A percentile compares a stretch with the other conserved stretches of the same genome.
Evolutionary conservation across 2,888 invertebrate genomes (phyloP).

Genomic region (Pelosia muscerda): DNA sequence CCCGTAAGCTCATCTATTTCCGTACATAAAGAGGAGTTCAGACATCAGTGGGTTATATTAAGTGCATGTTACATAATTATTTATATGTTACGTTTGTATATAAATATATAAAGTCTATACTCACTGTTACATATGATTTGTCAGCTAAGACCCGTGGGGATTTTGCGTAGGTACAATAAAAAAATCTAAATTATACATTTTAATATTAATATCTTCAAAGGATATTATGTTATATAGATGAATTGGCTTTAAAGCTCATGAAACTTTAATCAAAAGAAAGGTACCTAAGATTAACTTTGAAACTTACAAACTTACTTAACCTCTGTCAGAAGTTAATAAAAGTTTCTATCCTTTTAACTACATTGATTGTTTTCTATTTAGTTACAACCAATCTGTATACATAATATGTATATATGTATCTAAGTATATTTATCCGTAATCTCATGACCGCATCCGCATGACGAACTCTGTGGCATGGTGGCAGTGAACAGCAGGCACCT

Average conservation of each 20-base stretch:
- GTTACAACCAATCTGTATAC: background rate
- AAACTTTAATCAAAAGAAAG: conserved; percentile 1
- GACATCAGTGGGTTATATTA: conserved; percentile 13
- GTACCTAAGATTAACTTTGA: too few species aligned
- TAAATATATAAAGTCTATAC: too few species aligned
- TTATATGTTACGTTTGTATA: background rate
- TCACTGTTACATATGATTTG: too few species aligned
- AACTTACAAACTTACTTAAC: conserved; percentile 3
- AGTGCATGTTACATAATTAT: background rate
- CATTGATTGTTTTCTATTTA: background rate
- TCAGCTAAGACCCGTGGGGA: too few species aligned
- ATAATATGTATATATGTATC: background rate
- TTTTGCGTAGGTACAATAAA: too few species aligned
- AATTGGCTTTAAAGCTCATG: background rate
- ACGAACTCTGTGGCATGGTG: too few species aligned
- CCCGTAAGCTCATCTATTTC: conserved; percentile 46
- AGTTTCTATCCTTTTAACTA: background rate
- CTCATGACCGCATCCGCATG: too few species aligned
- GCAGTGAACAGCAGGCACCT: too few species aligned
- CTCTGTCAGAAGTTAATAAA: background rate
- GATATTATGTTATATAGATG: background rate
- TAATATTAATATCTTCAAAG: background rate
- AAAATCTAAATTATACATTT: too few species aligned
- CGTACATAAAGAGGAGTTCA: conserved; percentile 29
- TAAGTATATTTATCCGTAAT: too few species aligned